These are phyloP conservation scores for Carabus problematicus DNA, from an alignment of 2,888 invertebrate species.

Conservation along the genomic window DNA sequence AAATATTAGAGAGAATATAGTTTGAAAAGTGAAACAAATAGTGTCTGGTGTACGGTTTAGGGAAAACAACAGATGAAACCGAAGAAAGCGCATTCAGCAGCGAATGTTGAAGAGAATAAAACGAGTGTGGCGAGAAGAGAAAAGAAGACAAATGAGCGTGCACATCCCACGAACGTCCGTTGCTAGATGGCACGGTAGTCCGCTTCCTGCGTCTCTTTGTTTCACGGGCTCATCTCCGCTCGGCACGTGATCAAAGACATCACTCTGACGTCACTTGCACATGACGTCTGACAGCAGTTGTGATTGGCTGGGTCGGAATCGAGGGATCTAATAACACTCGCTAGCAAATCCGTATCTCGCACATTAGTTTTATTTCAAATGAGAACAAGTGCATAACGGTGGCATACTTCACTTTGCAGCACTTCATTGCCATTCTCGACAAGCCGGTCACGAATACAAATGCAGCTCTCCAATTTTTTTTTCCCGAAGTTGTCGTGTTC, in stretches of 20 bases:
- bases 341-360: constrained; percentile 1
- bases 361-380: constrained; percentile 15
- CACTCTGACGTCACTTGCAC: constrained; percentile 47
- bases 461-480: too few relatives aligned
- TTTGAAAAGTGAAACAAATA: too few relatives aligned
- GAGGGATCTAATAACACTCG: constrained; percentile 45
- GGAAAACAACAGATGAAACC: neutral
- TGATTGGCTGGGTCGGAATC: constrained; percentile 48
- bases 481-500: too few relatives aligned
- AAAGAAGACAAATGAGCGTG: neutral
- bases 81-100: neutral
- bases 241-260: constrained; percentile 32
- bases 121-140: neutral
- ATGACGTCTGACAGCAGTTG: constrained; percentile 46
- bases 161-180: constrained; percentile 1
- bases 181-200: neutral
- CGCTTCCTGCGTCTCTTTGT: constrained; percentile 12
- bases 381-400: neutral
- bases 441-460: too few relatives aligned
- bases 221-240: constrained; percentile 13
- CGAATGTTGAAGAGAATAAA: neutral
- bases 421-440: too few relatives aligned
- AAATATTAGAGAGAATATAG: too few relatives aligned
- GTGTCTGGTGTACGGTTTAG: too few relatives aligned
- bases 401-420: too few relatives aligned